phyloP scores from a whole-genome alignment of 2,113 vertebrate genomes.

The Bos indicus region DNA sequence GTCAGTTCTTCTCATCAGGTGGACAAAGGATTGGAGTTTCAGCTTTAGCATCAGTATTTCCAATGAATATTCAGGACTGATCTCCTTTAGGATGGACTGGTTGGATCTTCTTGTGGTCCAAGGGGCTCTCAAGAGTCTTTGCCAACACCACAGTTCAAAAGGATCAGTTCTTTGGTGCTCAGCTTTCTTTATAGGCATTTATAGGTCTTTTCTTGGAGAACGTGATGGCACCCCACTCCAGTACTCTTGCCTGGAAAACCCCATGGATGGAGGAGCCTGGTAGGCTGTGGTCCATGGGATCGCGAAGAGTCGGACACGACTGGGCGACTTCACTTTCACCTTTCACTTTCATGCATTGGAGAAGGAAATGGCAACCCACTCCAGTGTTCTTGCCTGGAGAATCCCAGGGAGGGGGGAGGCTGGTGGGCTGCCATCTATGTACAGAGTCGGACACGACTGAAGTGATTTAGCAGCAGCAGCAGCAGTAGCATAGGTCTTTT shows the following conservation, averaged over 20 bases:
- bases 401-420: too few species aligned
- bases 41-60: not conserved
- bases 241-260: too few species aligned
- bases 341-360: too few species aligned
- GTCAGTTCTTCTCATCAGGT: not conserved
- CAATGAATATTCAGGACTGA: not conserved
- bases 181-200: not conserved
- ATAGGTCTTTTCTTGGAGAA: not conserved
- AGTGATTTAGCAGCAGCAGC: too few species aligned
- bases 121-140: not conserved
- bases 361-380: too few species aligned
- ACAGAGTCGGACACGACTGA: too few species aligned
- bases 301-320: rapidly evolving
- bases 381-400: too few species aligned
- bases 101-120: not conserved
- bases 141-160: not conserved
- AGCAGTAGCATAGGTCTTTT: not conserved
- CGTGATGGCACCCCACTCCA: too few species aligned
- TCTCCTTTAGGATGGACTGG: not conserved
- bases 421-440: too few species aligned
- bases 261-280: too few species aligned
- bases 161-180: not conserved
- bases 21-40: not conserved
- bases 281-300: too few species aligned
- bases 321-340: too few species aligned